Evolutionary conservation across 2,113 vertebrate species (phyloP).

Genomic region (Electrona antarctica): DNA sequence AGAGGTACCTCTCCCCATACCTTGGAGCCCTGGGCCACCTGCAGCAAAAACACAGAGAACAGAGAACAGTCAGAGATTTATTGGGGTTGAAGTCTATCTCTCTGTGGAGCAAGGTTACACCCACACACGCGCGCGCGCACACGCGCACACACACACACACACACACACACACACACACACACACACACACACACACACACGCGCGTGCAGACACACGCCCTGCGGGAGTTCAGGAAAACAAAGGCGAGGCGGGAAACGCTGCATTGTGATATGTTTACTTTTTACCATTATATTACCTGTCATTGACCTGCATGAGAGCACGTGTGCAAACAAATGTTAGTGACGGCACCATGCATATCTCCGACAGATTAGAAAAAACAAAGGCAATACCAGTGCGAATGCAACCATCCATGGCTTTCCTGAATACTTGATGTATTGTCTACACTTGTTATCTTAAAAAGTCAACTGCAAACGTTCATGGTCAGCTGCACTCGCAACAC

Average conservation of each 20-base stretch:
- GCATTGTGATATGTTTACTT: slow-evolving; percentile 63
- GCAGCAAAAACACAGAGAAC: slow-evolving; percentile 52
- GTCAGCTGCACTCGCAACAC: slow-evolving; percentile 24
- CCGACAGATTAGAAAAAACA: neutral
- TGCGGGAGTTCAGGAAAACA: slow-evolving; percentile 52
- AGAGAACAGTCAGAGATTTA: slow-evolving; percentile 47
- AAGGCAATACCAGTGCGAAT: neutral
- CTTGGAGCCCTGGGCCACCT: slow-evolving; percentile 80
- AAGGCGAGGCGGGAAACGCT: slow-evolving; percentile 52
- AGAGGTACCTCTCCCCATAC: slow-evolving; percentile 80
- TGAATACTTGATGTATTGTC: neutral
- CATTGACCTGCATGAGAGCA: slow-evolving; percentile 6
- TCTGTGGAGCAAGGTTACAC: slow-evolving; percentile 37
- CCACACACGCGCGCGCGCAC: slow-evolving; percentile 6
- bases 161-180: neutral
- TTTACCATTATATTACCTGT: slow-evolving; percentile 49
- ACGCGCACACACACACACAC: neutral
- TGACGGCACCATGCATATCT: neutral
- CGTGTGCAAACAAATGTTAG: slow-evolving; percentile 38
- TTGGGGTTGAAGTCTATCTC: slow-evolving; percentile 50
- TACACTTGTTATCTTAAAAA: neutral
- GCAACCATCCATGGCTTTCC: neutral
- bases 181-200: neutral
- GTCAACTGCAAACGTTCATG: slow-evolving; percentile 23
- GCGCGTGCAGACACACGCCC: slow-evolving; percentile 16